Base-by-base conservation (phyloP, 2,797 vertebrate genomes). In the Monodelphis domestica region DNA sequence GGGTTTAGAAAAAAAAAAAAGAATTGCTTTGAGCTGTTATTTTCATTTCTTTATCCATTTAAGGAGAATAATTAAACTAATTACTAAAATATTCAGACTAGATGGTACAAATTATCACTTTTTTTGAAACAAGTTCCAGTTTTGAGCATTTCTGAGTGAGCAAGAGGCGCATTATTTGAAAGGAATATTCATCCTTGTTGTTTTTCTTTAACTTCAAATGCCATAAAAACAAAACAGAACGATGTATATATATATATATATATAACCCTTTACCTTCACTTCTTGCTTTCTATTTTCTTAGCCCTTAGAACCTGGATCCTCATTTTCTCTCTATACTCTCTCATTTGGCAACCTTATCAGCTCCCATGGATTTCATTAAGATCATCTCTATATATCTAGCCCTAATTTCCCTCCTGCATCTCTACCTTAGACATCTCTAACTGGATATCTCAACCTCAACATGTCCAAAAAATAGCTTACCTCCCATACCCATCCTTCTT, bases 11-110 rank as follows among this genome's bases (percentile, higher is more conserved):
- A 78, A 45, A 90, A n/a, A n/a, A n/a, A 90, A 78, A 45, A 90
- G 55, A 93, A 38, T 88, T 78, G 89, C n/a, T 93, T 94, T n/a
- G n/a, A 29, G 94, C 59, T 94, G 70, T 59, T 94, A n/a, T 51
- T 28, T 90, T 94, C 89, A 28, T 90, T 91, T 90, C 30, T 52
- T 91, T 91, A 89, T 91, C 92, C 84, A 33, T 94, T 55, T 89
- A 38, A 29, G 52, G 12, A 95, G 55, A 63, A 88, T 84, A 6
- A 93, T 78, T 89, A 91, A 57, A 88, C n/a, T 88, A 90, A 17
- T 93, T 91, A 90, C 50, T 51, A 33, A 78, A 9, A 78, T 78
- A 78, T 78, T 78, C 21, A 45, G 70, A 78, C n/a, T 45, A 78
- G n/a, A 78, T 45, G 45, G 38, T 45, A 78, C 70, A 78, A 45